Evolutionary conservation across 92 coral and sea anemone genomes (phyloP).

Genomic region (Pocillopora grandis): DNA sequence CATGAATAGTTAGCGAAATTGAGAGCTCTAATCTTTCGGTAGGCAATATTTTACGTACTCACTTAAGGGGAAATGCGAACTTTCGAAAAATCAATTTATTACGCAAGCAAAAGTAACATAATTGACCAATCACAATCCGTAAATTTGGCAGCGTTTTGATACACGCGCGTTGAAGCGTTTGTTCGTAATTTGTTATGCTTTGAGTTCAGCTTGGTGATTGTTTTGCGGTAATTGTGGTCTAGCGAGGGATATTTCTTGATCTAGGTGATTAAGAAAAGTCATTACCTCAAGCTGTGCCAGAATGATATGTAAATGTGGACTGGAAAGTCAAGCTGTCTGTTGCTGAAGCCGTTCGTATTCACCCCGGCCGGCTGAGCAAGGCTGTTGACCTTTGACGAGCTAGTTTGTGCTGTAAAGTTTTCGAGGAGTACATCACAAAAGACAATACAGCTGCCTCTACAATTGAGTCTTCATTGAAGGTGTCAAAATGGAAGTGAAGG

Average conservation of each 20-base stretch:
- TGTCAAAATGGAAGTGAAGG: slow-evolving; percentile 48
- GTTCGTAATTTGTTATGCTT: neutral
- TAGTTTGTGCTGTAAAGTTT: neutral
- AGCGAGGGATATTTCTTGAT: slow-evolving; percentile 7
- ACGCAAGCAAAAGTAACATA: slow-evolving; percentile 27
- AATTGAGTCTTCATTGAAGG: neutral
- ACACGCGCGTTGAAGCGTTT: slow-evolving; percentile 6
- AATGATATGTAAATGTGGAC: slow-evolving; percentile 24
- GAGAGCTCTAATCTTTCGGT: neutral
- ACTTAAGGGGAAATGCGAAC: neutral
- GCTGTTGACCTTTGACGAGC: slow-evolving; percentile 31
- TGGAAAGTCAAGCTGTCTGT: slow-evolving; percentile 8
- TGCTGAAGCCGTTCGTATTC: slow-evolving; percentile 5
- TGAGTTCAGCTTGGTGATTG: neutral
- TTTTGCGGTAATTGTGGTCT: slow-evolving; percentile 10
- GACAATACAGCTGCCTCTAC: neutral
- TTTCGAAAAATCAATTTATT: slow-evolving; percentile 35
- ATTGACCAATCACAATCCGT: slow-evolving; percentile 35
- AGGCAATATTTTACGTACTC: neutral
- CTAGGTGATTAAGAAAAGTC: slow-evolving; percentile 10
- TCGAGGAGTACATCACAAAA: neutral
- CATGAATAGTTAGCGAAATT: neutral
- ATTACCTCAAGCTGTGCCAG: slow-evolving; percentile 22
- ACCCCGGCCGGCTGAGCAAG: neutral
- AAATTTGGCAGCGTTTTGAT: slow-evolving; percentile 21